Conservation (phyloP, 2,888 invertebrate genomes). For the Pherbina coryleti region DNA sequence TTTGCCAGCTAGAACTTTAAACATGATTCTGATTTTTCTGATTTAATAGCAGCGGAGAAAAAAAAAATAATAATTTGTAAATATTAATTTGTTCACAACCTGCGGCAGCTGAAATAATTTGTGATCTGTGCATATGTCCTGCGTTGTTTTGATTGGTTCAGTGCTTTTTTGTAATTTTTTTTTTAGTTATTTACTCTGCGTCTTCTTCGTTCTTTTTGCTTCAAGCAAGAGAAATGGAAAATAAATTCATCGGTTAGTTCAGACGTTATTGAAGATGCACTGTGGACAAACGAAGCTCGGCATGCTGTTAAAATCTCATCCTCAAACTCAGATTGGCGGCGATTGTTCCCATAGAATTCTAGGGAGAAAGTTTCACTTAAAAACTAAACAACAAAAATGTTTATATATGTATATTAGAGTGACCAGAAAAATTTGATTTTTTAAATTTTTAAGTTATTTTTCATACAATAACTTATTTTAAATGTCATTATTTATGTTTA, state of each 20-base stretch:
- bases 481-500: no score
- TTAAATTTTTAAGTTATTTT: no score
- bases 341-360: no score
- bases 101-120: background rate
- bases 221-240: background rate
- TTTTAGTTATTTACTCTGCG: constrained; percentile 50
- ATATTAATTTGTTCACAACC: no score
- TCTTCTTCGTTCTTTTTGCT: constrained; percentile 11
- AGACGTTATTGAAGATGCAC: background rate
- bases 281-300: background rate
- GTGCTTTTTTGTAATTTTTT: constrained; percentile 54
- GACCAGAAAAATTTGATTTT: no score
- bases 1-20: background rate
- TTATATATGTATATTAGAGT: no score
- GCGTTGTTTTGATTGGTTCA: constrained; percentile 39
- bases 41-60: background rate
- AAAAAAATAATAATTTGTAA: no score
- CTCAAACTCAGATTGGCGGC: background rate
- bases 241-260: background rate
- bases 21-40: background rate
- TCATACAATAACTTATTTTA: no score
- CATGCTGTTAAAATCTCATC: background rate
- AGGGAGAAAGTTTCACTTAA: no score
- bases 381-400: no score
- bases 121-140: constrained; percentile 22